Evolutionary conservation across 2,797 vertebrate species (phyloP).

Genomic region (Babyrousa celebensis): DNA sequence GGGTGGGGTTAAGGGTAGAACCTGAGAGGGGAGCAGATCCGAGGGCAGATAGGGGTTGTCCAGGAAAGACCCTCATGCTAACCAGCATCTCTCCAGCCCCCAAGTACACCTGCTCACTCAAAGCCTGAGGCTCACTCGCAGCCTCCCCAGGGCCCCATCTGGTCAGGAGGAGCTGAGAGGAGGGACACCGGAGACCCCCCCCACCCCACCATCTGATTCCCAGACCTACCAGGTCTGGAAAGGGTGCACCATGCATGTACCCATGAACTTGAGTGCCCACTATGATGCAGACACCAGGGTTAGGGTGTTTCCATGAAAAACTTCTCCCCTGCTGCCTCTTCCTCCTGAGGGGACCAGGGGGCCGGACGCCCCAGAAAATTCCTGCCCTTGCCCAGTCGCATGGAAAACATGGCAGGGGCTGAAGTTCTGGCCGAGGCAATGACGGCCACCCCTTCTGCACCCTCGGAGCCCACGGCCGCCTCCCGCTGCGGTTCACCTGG

Average conservation of each 20-base stretch:
- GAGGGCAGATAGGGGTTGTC: accelerated
- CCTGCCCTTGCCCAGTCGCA: background rate
- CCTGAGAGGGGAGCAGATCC: background rate
- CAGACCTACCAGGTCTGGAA: background rate
- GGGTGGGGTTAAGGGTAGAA: background rate
- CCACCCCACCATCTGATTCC: background rate
- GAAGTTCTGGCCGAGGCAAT: background rate
- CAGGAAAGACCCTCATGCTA: background rate
- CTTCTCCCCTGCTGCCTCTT: background rate
- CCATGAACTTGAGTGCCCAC: background rate
- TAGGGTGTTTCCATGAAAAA: background rate
- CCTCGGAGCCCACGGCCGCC: background rate
- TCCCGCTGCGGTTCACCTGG: background rate
- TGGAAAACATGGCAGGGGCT: background rate
- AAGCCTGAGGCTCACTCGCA: background rate
- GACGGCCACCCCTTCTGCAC: background rate
- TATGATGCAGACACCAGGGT: accelerated
- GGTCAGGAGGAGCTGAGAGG: background rate
- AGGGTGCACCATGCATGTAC: accelerated
- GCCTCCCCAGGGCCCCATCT: background rate
- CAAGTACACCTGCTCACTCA: background rate
- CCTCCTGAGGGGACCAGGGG: background rate
- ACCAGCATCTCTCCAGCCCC: too few species aligned
- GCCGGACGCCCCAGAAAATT: background rate
- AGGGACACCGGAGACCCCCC: background rate